Evolutionary conservation across 2,888 invertebrate species (phyloP), one percentile per base, ranked within the genome.

Genomic region (Erannis defoliaria): DNA sequence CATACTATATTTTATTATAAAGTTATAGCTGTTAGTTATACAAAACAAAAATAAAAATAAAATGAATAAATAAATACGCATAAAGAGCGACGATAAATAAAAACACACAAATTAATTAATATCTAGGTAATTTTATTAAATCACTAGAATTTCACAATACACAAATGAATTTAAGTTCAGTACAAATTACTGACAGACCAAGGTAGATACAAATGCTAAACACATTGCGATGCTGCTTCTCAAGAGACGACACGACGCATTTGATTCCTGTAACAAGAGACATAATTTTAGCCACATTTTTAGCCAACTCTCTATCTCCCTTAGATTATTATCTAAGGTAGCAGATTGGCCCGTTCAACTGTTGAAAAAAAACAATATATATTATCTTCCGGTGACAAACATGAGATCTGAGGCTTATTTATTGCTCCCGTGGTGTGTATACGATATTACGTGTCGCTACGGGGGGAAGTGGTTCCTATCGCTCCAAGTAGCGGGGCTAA

Each of bases 141-240:
- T 49, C 54, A 67, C 65, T 35, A 54, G 49, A 67, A 65, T 67
- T 63, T 67, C 29, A 50, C 33, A 60, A 26, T 38, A 19, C 31
- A 49, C 10, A 55, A 49, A 38, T 18, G 8, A n/a, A n/a, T n/a
- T n/a, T n/a, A n/a, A n/a, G n/a, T n/a, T n/a, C 38, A 21, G 14
- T 31, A 35, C 21, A 31, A 40, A 46, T 63, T 61, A 67, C 21
- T 55, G 48, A 31, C 60, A 65, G 19, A 58, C 40, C 14, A 61
- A 3, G 3, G 33, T 18, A 5, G 16, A 43, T 26, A 62, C 12
- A 16, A 62, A 33, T 43, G 55, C 51, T 62, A 51, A 40, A 18
- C 46, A 18, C 8, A 62, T 38, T 29, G 43, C 26, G 29, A 55
- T 54, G 18, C 26, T 29, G 55, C 14, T 61, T 38, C 35, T 45